Conservation (phyloP, 2,888 invertebrate species). For the Watsonalla binaria region DNA sequence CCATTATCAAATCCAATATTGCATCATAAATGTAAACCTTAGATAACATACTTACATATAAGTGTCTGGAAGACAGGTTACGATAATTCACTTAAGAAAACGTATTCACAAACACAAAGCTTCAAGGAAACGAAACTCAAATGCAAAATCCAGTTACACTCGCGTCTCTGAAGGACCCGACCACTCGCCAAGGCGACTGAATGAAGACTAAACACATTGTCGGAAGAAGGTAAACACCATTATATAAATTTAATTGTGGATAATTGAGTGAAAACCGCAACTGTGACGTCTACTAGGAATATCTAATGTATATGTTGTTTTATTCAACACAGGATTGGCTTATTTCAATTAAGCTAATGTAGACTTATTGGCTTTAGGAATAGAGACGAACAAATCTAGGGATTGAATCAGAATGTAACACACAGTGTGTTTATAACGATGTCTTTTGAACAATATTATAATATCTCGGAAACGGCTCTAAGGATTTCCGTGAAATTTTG, state of each 20-base stretch:
- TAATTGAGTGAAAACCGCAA: slow-evolving; percentile 61
- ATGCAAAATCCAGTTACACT: not conserved
- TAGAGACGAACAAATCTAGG: slow-evolving; percentile 4
- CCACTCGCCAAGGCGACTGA: slow-evolving; percentile 27
- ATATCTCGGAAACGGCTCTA: too few species aligned
- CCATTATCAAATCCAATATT: too few species aligned
- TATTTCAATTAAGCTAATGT: slow-evolving; percentile 51
- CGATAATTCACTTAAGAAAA: too few species aligned
- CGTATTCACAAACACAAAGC: too few species aligned
- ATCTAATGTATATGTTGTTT: slow-evolving; percentile 8
- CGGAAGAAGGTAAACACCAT: slow-evolving; percentile 51
- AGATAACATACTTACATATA: too few species aligned
- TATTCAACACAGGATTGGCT: not conserved
- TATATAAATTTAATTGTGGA: slow-evolving; percentile 64
- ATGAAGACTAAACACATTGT: slow-evolving; percentile 47
- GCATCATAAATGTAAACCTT: too few species aligned
- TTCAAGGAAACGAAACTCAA: not conserved
- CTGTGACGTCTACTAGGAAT: slow-evolving; percentile 41
- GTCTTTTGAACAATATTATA: too few species aligned
- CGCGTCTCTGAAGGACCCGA: slow-evolving; percentile 3
- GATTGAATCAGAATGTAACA: too few species aligned
- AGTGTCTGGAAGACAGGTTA: too few species aligned
- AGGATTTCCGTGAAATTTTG: too few species aligned
- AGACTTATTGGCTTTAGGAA: slow-evolving; percentile 20
- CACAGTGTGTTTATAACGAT: too few species aligned